Conservation (phyloP, 2,888 invertebrate genomes). For the Colletes collaris region DNA sequence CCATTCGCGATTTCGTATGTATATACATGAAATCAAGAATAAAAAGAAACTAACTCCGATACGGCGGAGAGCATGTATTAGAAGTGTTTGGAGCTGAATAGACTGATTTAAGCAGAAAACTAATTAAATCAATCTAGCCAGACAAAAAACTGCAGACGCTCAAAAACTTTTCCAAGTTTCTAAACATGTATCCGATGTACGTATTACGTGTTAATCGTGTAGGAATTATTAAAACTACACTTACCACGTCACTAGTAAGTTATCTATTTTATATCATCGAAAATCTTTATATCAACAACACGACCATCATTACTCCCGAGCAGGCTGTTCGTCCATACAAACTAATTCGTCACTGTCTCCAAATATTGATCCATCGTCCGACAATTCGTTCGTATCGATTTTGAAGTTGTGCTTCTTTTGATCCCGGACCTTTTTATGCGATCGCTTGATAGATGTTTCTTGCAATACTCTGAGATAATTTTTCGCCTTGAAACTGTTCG, state of each 20-base stretch:
- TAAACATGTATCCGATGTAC: not conserved
- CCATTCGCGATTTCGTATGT: not conserved
- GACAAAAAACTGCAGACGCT: no score
- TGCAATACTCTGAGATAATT: constrained; percentile 69
- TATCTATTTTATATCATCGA: not conserved
- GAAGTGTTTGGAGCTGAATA: not conserved
- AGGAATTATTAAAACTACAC: constrained; percentile 1
- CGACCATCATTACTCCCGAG: not conserved
- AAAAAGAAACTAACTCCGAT: not conserved
- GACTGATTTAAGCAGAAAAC: not conserved
- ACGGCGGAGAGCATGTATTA: not conserved
- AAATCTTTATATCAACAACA: not conserved
- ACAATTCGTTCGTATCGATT: constrained; percentile 64
- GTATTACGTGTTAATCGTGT: not conserved
- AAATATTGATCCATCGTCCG: constrained; percentile 78
- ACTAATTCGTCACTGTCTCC: constrained; percentile 67
- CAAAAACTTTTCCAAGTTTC: not conserved
- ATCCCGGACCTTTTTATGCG: constrained; percentile 74
- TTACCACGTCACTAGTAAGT: constrained; percentile 3
- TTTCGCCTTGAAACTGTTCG: constrained; percentile 70
- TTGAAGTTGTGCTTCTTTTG: constrained; percentile 31
- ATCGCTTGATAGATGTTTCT: constrained; percentile 77
- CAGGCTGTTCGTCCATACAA: not conserved
- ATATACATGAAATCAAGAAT: not conserved
- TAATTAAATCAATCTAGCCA: not conserved